Evolutionary conservation across 2,797 vertebrate species (phyloP).

Genomic region (Rhinophrynus dorsalis): DNA sequence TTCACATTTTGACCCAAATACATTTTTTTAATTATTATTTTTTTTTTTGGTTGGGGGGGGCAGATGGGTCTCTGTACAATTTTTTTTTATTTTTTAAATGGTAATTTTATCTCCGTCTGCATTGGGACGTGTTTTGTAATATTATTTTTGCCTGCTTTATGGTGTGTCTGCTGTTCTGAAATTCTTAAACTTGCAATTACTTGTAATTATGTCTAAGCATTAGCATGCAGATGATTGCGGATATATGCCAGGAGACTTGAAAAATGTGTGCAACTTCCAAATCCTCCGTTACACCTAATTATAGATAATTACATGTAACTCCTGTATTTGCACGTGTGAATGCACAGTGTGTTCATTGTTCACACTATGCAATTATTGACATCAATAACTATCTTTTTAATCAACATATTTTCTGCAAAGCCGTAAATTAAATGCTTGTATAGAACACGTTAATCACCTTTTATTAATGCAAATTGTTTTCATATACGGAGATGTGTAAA

Average conservation of each 20-base stretch:
- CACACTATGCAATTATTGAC: constrained; percentile 17
- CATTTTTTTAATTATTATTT: too few relatives aligned
- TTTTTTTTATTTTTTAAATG: too few relatives aligned
- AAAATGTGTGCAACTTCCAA: constrained; percentile 23
- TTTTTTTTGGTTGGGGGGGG: too few relatives aligned
- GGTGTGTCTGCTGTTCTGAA: constrained; percentile 21
- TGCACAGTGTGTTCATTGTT: constrained; percentile 31
- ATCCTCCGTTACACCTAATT: constrained; percentile 29
- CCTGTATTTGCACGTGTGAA: constrained; percentile 34
- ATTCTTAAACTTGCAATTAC: constrained; percentile 7
- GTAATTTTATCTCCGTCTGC: neutral
- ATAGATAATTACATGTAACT: constrained; percentile 39
- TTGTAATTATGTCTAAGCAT: constrained; percentile 22
- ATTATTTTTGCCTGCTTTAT: constrained; percentile 12
- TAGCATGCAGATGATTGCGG: constrained; percentile 34
- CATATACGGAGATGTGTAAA: neutral
- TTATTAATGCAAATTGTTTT: neutral
- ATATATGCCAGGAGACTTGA: constrained; percentile 28
- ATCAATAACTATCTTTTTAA: constrained; percentile 24
- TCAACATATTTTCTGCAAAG: constrained; percentile 5
- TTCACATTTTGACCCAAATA: too few relatives aligned
- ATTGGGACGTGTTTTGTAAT: neutral
- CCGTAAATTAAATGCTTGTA: constrained; percentile 34
- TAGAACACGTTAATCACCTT: constrained; percentile 12
- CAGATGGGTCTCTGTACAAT: too few relatives aligned